Evolutionary conservation across 2,888 invertebrate species (phyloP), one percentile per base, ranked within the genome.

Genomic region (Pteria penguin): DNA sequence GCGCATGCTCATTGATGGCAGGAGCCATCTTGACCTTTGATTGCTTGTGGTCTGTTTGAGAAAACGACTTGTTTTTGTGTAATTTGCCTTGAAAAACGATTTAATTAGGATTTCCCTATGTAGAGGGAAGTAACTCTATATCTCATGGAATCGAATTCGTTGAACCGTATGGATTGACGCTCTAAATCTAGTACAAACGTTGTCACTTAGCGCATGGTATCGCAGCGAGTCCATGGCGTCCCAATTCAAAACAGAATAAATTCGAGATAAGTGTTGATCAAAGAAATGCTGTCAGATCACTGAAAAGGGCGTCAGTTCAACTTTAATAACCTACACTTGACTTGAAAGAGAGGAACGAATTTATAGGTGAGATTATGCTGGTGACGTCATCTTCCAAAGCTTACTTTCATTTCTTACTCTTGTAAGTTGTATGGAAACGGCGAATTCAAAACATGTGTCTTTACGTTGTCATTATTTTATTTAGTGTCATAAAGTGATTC

Each of bases 21-120:
- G 76, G 70, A 77, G 76, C 72, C 76, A 77, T 77, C 67, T 77
- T 77, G 76, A 77, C 76, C 76, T 77, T 77, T 77, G 76, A 73
- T 77, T 77, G 73, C 72, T 65, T 72, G 72, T 77, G 65, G 76
- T 73, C 70, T 57, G 55, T 52, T 27, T 33, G 55, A 57, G 32
- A 52, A 68, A 68, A 68, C 18, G 11, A 45, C 45, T 45, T 45
- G 45, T 45, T 45, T 45, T 18, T 14, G 45, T 18, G 8, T 8
- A 45, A 45, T 45, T 18, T 45, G 18, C 11, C 45, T 14, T 18
- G 8, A 45, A 45, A 18, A 45, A 45, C 8, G 45, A 8, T 45
- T 45, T 45, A 18, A 45, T 45, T 45, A 45, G 45, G 45, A n/a
- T 45, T 45, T 45, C 45, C 45, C 45, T 45, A 45, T 14, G 11